Conservation (phyloP, 2,888 invertebrate genomes). For the Schizaphis graminum region DNA sequence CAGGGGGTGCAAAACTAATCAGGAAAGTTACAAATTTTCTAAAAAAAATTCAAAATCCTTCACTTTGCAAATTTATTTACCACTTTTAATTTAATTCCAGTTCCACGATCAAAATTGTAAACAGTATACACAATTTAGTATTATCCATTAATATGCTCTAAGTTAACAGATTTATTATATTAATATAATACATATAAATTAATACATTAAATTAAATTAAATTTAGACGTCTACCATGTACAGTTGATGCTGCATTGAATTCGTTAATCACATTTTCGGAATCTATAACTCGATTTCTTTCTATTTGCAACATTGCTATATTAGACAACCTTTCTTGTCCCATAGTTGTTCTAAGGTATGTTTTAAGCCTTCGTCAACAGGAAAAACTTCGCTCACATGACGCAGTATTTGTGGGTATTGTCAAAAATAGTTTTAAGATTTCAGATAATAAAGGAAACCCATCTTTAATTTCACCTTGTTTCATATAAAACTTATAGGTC, state of each 20-base stretch:
- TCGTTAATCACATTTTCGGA: neutral
- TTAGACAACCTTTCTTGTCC: neutral
- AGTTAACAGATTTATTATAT: neutral
- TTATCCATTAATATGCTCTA: neutral
- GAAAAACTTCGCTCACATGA: conserved; percentile 4
- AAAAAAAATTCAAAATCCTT: no score
- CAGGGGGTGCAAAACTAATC: no score
- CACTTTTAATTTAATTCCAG: neutral
- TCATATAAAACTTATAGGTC: neutral
- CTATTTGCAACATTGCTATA: neutral
- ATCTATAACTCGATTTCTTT: conserved; percentile 4
- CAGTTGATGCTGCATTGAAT: neutral
- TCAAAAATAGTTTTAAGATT: neutral
- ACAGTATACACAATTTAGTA: no score
- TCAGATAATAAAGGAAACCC: neutral
- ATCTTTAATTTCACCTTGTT: conserved; percentile 11
- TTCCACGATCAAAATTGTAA: neutral
- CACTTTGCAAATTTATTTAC: neutral
- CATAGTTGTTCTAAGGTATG: neutral
- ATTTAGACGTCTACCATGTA: neutral
- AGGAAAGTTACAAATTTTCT: no score
- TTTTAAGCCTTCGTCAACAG: neutral
- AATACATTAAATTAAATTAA: neutral
- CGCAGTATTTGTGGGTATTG: neutral
- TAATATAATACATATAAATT: neutral